Percentiles rank a stretch among this genome's conserved stretches.
These are phyloP conservation scores for Etheostoma spectabile DNA, from an alignment of 2,113 vertebrate species.

Conservation along the genomic window DNA sequence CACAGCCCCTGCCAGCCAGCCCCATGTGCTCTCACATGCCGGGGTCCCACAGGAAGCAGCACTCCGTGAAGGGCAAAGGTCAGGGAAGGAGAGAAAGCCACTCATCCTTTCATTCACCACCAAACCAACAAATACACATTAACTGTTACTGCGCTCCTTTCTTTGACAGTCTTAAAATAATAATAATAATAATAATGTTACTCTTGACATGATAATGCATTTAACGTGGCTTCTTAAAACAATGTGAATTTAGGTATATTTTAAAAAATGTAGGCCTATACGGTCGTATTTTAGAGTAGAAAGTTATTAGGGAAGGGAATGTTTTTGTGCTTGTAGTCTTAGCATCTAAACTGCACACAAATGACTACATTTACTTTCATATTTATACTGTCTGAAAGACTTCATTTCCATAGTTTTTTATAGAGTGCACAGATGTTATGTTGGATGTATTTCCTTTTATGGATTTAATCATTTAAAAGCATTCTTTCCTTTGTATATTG, in stretches of 20 bases:
- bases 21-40: conserved; percentile 70
- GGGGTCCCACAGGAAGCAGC: conserved; percentile 82
- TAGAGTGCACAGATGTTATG: neutral
- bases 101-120: conserved; percentile 52
- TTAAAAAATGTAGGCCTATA: neutral
- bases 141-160: neutral
- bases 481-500: neutral
- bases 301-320: neutral
- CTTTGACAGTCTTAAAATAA: neutral
- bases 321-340: neutral
- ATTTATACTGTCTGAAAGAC: conserved; percentile 10
- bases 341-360: neutral
- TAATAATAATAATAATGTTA: conserved; percentile 1
- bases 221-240: neutral
- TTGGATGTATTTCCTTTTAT: neutral
- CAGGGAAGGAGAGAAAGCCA: conserved; percentile 63
- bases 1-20: conserved; percentile 73
- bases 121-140: conserved; percentile 37
- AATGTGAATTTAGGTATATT: neutral
- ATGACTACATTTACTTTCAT: neutral
- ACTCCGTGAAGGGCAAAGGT: conserved; percentile 79
- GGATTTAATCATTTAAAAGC: neutral
- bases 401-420: neutral
- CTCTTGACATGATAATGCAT: neutral
- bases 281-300: neutral